Conservation (phyloP, 1,140 invertebrate species). For the Temnothorax longispinosus region DNA sequence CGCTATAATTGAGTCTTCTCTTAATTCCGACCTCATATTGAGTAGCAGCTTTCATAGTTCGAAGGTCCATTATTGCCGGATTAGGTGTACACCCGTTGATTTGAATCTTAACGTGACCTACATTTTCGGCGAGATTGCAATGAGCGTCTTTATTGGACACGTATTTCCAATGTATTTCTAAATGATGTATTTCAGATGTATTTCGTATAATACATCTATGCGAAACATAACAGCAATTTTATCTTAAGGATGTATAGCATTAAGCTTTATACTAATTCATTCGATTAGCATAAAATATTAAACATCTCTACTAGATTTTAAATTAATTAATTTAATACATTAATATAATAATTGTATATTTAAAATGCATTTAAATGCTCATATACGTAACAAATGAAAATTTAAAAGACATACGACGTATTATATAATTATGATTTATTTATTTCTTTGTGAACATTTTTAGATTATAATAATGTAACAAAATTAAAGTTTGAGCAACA, state of each 20-base stretch:
- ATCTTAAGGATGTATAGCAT: neutral
- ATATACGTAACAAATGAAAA: neutral
- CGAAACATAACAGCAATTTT: neutral
- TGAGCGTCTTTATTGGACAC: neutral
- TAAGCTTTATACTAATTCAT: neutral
- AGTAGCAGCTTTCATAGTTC: constrained; percentile 36
- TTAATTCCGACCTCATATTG: constrained; percentile 24
- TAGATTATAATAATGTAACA: neutral
- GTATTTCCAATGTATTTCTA: too few relatives aligned
- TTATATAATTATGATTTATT: too few relatives aligned
- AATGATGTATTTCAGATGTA: too few relatives aligned
- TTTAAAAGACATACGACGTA: neutral
- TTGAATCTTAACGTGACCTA: constrained; percentile 39
- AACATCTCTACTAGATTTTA: neutral
- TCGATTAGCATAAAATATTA: neutral
- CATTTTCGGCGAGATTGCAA: constrained; percentile 13
- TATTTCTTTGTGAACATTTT: neutral
- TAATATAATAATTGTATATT: constrained; percentile 5
- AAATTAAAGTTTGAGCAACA: neutral
- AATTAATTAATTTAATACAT: neutral
- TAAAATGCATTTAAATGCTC: neutral
- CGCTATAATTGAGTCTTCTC: constrained; percentile 42
- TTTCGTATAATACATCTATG: neutral
- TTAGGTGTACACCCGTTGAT: constrained; percentile 36
- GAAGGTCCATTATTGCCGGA: constrained; percentile 37